Conservation (phyloP, 2,797 vertebrate species). For the Oryzias sinensis region DNA sequence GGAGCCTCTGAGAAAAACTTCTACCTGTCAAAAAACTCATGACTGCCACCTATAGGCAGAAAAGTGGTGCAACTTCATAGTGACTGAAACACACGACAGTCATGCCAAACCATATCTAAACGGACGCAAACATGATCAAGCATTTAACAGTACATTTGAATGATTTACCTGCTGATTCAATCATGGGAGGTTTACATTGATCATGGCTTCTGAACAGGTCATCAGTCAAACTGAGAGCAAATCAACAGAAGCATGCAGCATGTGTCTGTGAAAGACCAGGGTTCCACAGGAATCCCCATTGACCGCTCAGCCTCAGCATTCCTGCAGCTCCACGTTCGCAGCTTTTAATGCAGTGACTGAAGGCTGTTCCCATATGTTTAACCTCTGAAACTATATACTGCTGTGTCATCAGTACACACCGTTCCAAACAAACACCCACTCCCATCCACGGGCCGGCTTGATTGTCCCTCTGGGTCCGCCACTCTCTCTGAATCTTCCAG, state of each 20-base stretch:
- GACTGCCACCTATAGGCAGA: constrained; percentile 68
- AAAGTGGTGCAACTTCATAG: background rate
- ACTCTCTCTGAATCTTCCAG: constrained; percentile 31
- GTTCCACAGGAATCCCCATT: constrained; percentile 40
- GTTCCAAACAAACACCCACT: constrained; percentile 19
- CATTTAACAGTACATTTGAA: too few species aligned
- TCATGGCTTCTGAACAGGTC: constrained; percentile 22
- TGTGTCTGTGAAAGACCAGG: constrained; percentile 31
- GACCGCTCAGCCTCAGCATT: constrained; percentile 51
- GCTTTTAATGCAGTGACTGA: constrained; percentile 28
- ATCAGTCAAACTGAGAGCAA: constrained; percentile 22
- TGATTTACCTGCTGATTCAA: too few species aligned
- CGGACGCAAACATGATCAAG: too few species aligned
- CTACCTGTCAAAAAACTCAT: constrained; percentile 34
- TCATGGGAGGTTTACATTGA: background rate
- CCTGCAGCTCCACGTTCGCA: constrained; percentile 33
- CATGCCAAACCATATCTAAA: too few species aligned
- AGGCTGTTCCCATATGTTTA: constrained; percentile 24
- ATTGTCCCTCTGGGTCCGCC: constrained; percentile 38
- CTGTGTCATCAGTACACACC: constrained; percentile 17
- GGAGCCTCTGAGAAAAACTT: constrained; percentile 6
- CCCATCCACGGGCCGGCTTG: constrained; percentile 25
- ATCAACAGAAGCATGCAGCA: constrained; percentile 9
- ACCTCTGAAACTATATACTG: constrained; percentile 3
- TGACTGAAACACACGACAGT: too few species aligned